A percentile compares a stretch with the other conserved stretches of the same genome.
Conservation (phyloP, 2,888 invertebrate genomes). For the Nemapogon koenigi region DNA sequence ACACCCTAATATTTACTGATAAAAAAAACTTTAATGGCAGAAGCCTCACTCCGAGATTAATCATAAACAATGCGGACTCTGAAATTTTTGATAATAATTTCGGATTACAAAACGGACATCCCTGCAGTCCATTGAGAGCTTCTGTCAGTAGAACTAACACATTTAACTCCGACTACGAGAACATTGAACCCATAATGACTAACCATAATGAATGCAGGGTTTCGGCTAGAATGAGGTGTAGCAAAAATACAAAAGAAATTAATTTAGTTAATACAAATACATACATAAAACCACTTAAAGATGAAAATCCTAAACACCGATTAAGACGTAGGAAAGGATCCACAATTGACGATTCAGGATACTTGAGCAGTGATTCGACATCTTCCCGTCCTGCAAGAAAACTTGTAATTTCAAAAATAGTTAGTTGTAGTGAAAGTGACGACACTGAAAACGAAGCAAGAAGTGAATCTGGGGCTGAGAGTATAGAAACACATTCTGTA, state of each 20-base stretch:
- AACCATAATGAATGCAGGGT: slow-evolving; percentile 22
- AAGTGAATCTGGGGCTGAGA: slow-evolving; percentile 88
- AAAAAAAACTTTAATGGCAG: slow-evolving; percentile 75
- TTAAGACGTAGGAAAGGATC: slow-evolving; percentile 41
- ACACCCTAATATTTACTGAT: slow-evolving; percentile 37
- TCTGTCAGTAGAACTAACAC: slow-evolving; percentile 58
- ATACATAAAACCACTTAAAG: slow-evolving; percentile 37
- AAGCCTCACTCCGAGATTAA: slow-evolving; percentile 62
- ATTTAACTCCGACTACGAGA: slow-evolving; percentile 49
- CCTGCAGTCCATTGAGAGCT: slow-evolving; percentile 51
- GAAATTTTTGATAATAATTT: slow-evolving; percentile 29
- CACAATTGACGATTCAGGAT: slow-evolving; percentile 78
- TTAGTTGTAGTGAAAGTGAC: slow-evolving; percentile 75
- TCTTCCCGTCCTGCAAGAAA: slow-evolving; percentile 57
- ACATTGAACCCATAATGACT: slow-evolving; percentile 17
- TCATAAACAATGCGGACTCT: slow-evolving; percentile 30
- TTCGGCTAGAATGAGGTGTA: slow-evolving; percentile 27
- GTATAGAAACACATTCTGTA: slow-evolving; percentile 86
- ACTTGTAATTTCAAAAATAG: slow-evolving; percentile 52
- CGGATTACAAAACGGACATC: slow-evolving; percentile 26
- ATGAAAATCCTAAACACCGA: slow-evolving; percentile 29
- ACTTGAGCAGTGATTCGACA: slow-evolving; percentile 82
- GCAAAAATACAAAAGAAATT: not conserved
- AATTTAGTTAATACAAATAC: slow-evolving; percentile 39
- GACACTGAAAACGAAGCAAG: slow-evolving; percentile 82